Conservation (phyloP, 2,113 vertebrate species). For the Anoplopoma fimbria region DNA sequence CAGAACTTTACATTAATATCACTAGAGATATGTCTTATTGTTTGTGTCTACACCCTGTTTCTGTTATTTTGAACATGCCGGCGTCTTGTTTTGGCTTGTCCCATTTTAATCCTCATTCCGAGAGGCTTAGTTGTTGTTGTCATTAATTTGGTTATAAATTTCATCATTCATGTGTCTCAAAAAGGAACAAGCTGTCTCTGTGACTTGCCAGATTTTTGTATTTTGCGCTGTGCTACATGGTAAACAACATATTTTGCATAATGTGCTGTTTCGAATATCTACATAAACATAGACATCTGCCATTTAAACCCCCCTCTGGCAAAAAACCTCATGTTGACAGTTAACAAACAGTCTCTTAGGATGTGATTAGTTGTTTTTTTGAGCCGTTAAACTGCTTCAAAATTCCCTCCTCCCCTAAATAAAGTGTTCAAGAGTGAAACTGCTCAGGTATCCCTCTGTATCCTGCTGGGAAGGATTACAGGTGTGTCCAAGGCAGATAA, state of each 20-base stretch:
- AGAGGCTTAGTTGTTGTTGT: background rate
- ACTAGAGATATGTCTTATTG: background rate
- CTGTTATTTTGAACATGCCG: background rate
- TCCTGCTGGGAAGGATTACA: conserved; percentile 52
- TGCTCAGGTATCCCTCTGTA: too few relatives aligned
- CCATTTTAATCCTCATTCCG: background rate
- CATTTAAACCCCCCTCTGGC: background rate
- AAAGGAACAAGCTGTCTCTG: background rate
- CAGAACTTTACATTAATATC: background rate
- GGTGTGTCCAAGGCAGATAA: conserved; percentile 52
- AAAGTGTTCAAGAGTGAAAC: too few relatives aligned
- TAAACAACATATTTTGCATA: conserved; percentile 14
- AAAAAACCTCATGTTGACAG: background rate
- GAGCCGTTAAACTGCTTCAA: background rate
- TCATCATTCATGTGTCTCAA: background rate
- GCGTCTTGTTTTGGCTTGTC: conserved; percentile 18
- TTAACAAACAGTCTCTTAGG: background rate
- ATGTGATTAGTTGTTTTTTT: background rate
- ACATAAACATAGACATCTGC: background rate
- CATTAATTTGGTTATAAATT: background rate
- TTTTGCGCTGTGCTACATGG: background rate
- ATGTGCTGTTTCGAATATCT: conserved; percentile 10
- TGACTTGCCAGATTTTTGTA: background rate
- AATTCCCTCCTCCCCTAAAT: too few relatives aligned
- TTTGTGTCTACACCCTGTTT: background rate